phyloP scores from a whole-genome alignment of 2,113 vertebrate genomes.

The Phylloscopus trochilus region DNA sequence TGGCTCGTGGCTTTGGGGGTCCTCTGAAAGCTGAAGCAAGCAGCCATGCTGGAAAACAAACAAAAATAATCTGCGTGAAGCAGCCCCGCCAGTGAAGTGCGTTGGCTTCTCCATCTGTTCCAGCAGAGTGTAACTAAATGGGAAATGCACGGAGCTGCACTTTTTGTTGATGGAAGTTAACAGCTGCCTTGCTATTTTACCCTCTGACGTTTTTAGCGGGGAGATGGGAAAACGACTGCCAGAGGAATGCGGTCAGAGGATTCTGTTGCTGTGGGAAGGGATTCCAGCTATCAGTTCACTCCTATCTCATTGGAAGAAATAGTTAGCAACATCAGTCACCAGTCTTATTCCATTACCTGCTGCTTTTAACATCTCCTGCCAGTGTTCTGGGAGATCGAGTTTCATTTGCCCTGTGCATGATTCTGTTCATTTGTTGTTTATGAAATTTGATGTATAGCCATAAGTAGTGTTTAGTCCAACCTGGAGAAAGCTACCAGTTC shows the following conservation, averaged over 20 bases:
- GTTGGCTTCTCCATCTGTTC: conserved; percentile 82
- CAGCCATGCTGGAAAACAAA: conserved; percentile 77
- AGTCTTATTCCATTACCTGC: conserved; percentile 91
- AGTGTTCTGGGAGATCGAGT: conserved; percentile 74
- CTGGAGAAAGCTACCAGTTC: conserved; percentile 30
- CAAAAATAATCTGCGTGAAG: conserved; percentile 83
- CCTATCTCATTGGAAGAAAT: conserved; percentile 85
- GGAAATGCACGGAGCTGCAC: conserved; percentile 92
- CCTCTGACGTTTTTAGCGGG: conserved; percentile 92
- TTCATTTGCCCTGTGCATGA: conserved; percentile 86
- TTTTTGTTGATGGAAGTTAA: conserved; percentile 95
- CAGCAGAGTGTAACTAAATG: conserved; percentile 88
- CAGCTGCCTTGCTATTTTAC: conserved; percentile 99
- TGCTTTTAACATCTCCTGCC: conserved; percentile 79
- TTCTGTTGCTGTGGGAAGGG: conserved; percentile 81
- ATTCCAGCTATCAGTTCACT: conserved; percentile 80
- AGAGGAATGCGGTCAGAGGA: conserved; percentile 82
- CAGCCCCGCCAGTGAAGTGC: conserved; percentile 79
- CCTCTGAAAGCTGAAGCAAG: conserved; percentile 80
- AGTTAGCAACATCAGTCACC: conserved; percentile 88
- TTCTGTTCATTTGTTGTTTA: conserved; percentile 76
- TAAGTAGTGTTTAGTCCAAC: conserved; percentile 33
- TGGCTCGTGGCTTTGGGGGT: conserved; percentile 81
- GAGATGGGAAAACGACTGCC: conserved; percentile 85
- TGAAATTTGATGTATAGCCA: conserved; percentile 64